Conservation (phyloP, 2,797 vertebrate genomes). For the Poecilia picta region DNA sequence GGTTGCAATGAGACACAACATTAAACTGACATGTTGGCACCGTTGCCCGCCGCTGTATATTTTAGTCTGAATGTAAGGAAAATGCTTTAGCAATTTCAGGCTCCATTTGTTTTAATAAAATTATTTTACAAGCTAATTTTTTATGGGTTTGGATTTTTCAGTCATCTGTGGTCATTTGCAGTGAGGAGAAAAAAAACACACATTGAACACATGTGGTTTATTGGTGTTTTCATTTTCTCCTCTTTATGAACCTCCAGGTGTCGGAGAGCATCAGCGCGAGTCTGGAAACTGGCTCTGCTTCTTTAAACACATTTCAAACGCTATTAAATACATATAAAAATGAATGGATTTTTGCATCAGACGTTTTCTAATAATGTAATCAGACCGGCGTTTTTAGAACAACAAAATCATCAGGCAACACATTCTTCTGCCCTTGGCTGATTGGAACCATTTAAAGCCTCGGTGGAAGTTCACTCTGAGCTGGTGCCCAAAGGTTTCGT, state of each 20-base stretch:
- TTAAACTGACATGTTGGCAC: background rate
- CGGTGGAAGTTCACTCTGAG: constrained; percentile 6
- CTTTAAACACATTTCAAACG: background rate
- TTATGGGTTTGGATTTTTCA: background rate
- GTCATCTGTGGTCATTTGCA: constrained; percentile 5
- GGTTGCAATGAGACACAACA: background rate
- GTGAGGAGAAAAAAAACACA: background rate
- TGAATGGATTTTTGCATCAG: background rate
- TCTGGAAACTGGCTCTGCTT: background rate
- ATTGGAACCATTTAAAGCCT: constrained; percentile 11
- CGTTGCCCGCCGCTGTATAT: background rate
- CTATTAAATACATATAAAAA: background rate
- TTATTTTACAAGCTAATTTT: background rate
- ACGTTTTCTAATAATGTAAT: constrained; percentile 1
- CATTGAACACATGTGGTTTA: constrained; percentile 31
- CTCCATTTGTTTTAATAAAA: constrained; percentile 20
- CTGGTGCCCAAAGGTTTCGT: background rate
- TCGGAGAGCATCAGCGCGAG: background rate
- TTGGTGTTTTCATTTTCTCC: background rate
- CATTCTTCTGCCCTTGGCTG: constrained; percentile 1
- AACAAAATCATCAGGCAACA: background rate
- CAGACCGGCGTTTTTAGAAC: background rate
- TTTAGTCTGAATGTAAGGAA: background rate
- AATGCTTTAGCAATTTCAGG: background rate
- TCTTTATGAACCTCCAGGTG: constrained; percentile 27